Percentiles rank a stretch among this genome's conserved stretches.
Conservation (phyloP, 2,113 vertebrate genomes). For the Indicator maculatus region DNA sequence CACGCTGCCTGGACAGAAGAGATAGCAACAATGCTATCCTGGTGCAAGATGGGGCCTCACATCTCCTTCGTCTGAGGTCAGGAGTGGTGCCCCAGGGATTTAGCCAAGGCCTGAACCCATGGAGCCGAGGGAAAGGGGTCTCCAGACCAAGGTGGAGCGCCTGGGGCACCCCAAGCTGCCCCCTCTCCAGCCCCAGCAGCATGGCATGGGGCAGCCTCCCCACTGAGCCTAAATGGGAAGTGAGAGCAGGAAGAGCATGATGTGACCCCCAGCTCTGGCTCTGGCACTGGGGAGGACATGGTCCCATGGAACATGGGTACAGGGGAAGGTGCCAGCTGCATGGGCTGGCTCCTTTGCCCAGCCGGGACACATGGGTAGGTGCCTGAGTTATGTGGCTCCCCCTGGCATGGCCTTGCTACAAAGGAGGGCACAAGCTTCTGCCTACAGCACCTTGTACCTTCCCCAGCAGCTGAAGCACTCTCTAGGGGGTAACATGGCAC, state of each 20-base stretch:
- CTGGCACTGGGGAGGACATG: background rate
- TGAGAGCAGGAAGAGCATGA: background rate
- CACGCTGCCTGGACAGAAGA: background rate
- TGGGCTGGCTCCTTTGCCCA: background rate
- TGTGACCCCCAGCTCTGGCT: rapidly evolving
- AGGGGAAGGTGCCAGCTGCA: background rate
- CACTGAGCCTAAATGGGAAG: background rate
- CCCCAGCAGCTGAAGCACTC: rapidly evolving
- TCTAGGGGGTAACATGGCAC: rapidly evolving
- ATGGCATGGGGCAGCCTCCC: background rate
- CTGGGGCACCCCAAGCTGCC: background rate
- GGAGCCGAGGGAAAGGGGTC: background rate
- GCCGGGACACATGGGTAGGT: background rate
- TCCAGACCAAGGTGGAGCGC: background rate
- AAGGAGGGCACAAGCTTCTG: background rate
- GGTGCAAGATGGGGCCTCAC: background rate
- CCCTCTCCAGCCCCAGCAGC: background rate
- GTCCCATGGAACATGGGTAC: background rate
- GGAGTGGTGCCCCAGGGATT: rapidly evolving
- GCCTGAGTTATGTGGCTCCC: background rate
- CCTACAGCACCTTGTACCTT: rapidly evolving
- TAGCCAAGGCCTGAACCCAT: rapidly evolving
- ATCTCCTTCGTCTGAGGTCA: rapidly evolving
- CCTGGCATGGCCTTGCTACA: rapidly evolving
- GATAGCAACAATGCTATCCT: background rate